A percentile compares a stretch with the other conserved stretches of the same genome.
phyloP scores from a whole-genome alignment of 2,113 vertebrate genomes.

The Scopus umbretta region DNA sequence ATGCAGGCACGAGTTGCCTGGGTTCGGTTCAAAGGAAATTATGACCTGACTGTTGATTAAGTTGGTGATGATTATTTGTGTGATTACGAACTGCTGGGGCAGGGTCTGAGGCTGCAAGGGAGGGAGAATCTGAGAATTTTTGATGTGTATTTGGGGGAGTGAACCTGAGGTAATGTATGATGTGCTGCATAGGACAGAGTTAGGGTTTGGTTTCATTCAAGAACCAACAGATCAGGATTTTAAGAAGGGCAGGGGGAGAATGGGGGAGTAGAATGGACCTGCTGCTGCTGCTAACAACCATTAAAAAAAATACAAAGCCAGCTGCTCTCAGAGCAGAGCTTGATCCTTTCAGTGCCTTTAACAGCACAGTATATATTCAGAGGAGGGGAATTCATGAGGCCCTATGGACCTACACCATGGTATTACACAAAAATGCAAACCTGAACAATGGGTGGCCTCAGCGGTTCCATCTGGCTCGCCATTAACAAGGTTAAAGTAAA shows the following conservation, averaged over 20 bases:
- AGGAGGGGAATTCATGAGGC: slow-evolving; percentile 63
- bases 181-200: slow-evolving; percentile 1
- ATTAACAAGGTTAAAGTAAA: slow-evolving; percentile 68
- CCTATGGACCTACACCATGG: slow-evolving; percentile 65
- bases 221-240: slow-evolving; percentile 47
- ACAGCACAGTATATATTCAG: slow-evolving; percentile 66
- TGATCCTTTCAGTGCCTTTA: slow-evolving; percentile 68
- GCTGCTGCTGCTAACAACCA: slow-evolving; percentile 63
- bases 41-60: not conserved
- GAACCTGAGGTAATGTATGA: not conserved
- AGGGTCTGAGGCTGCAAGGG: not conserved
- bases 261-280: slow-evolving; percentile 50
- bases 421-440: slow-evolving; percentile 66
- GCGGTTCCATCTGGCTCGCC: slow-evolving; percentile 49
- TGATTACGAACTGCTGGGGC: not conserved
- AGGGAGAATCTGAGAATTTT: not conserved
- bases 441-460: slow-evolving; percentile 63
- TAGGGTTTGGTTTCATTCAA: slow-evolving; percentile 32
- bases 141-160: not conserved
- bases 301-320: slow-evolving; percentile 68
- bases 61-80: not conserved
- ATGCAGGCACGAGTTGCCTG: not conserved
- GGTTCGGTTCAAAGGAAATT: not conserved
- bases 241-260: slow-evolving; percentile 29
- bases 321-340: slow-evolving; percentile 62